Evolutionary conservation across 23 tunicate genomes (phyloP), one percentile per base, ranked within the genome.

Genomic region (Trididemnum nubilum): DNA sequence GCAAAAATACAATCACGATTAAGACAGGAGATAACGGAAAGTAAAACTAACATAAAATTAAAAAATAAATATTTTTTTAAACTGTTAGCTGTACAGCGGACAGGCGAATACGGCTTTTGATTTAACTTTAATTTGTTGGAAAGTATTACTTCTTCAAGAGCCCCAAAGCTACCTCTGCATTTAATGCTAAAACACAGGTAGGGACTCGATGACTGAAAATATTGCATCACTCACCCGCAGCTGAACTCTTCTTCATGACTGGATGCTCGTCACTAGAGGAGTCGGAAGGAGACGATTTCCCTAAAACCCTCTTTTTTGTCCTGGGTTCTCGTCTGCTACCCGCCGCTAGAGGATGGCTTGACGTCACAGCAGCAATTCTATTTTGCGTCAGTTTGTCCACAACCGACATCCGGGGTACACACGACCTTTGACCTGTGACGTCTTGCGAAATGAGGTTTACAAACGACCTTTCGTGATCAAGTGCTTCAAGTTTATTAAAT

Each of bases 381-480:
- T 22, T 4, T 12, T 61, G 67, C n/a, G 67, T 5, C 5, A 24
- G 74, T n/a, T 30, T 32, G 12, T 67, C 74, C 37, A 33, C n/a
- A 33, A 7, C 38, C 7, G 37, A 31, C 74, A 67, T 67, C 38
- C 74, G 74, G 38, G 74, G 38, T 7, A 67, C 5, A 4, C n/a
- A 7, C 7, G 74, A 31, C n/a, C 58, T 38, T 21, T 37, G 58
- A 40, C 78, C 58, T 73, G 21, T 73, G 2, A 58, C 58, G 3
- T 69, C 40, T 73, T 73, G 78, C 26, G 80, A 51, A 1, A 85
- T 35, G 23, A 79, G 35, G 37, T 39, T 78, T 2, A 78, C 57
- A 38, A 76, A 79, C 2, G 79, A 69, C 64, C 50, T 67, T 59
- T 85, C 90, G 49, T 77, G 78, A 33, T 78, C 90, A 0, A 57